Conservation (phyloP, 2,113 vertebrate species). For the Hippocampus barbouri region DNA sequence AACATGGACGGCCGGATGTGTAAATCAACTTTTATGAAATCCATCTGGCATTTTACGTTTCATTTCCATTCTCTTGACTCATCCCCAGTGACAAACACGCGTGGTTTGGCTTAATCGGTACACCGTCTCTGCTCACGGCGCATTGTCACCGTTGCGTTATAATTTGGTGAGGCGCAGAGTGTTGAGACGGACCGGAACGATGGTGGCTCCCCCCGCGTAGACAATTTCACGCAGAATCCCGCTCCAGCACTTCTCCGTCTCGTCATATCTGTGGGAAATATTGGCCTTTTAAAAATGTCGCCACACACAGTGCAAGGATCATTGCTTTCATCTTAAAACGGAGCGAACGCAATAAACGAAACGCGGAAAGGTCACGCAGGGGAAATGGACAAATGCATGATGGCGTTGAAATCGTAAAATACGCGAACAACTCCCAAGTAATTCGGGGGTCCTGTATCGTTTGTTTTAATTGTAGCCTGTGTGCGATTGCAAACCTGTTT, state of each 20-base stretch:
- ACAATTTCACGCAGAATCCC: constrained; percentile 88
- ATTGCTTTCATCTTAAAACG: background rate
- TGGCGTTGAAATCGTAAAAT: background rate
- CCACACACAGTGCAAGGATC: background rate
- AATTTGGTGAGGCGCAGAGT: constrained; percentile 88
- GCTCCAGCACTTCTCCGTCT: constrained; percentile 85
- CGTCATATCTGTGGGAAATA: constrained; percentile 67
- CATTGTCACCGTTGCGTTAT: constrained; percentile 51
- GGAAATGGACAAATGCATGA: background rate
- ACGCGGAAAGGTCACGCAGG: background rate
- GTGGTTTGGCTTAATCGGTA: background rate
- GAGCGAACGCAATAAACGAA: background rate
- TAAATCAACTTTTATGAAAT: constrained; percentile 39
- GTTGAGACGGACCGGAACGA: constrained; percentile 84
- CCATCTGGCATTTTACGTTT: background rate
- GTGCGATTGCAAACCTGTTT: background rate
- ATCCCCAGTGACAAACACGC: background rate
- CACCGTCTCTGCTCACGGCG: background rate
- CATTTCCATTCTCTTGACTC: background rate
- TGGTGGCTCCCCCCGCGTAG: constrained; percentile 81
- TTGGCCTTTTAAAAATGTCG: background rate
- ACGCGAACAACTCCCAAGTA: background rate
- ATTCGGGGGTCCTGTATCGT: background rate
- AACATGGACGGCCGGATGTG: constrained; percentile 35
- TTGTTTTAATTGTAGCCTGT: background rate